Evolutionary conservation across 2,797 vertebrate genomes (phyloP), one percentile per base, ranked within the genome.

Genomic region (Pelochelys cantorii): DNA sequence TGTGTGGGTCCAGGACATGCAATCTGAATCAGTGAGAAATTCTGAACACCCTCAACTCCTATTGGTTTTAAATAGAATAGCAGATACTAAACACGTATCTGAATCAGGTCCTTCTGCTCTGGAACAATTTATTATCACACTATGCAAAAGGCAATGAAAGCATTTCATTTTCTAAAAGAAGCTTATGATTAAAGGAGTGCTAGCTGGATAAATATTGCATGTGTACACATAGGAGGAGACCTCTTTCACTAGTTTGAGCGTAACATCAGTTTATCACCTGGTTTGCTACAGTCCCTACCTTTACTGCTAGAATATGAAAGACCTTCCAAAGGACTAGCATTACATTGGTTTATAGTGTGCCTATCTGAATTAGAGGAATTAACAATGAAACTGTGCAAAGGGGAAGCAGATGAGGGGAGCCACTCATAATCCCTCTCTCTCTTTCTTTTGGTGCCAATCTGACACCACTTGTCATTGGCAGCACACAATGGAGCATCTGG

Each of bases 401-500:
- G 92, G 84, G 84, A 90, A 88, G 81, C 20, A 60, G 90, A 86
- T 0, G 4, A 60, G 71, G 27, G 78, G 93, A 95, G 93, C 27
- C 82, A 42, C 88, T 94, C 79, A 53, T 90, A 93, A 95, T 93
- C 59, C n/a, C 20, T 23, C 20, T 90, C 88, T 83, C 85, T 89
- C 93, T 83, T 83, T 48, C 42, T 54, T 54, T 17, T 52, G 79
- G 79, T 95, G 92, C 87, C 93, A 89, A 34, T 85, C 62, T 79
- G 85, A 20, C 27, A 87, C 57, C 34, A 54, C 59, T 80, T 91
- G 91, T 95, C 94, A 89, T 96, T 84, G 93, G 92, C 37, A 20
- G 91, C 84, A 68, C 84, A 97, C 90, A 97, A 95, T 95, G 29
- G 94, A 92, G 94, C 93, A 96, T 92, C 95, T 96, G 94, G 97